These are phyloP conservation scores for Cephus rjabovi DNA, from an alignment of 2,888 invertebrate genomes.

Conservation along the genomic window DNA sequence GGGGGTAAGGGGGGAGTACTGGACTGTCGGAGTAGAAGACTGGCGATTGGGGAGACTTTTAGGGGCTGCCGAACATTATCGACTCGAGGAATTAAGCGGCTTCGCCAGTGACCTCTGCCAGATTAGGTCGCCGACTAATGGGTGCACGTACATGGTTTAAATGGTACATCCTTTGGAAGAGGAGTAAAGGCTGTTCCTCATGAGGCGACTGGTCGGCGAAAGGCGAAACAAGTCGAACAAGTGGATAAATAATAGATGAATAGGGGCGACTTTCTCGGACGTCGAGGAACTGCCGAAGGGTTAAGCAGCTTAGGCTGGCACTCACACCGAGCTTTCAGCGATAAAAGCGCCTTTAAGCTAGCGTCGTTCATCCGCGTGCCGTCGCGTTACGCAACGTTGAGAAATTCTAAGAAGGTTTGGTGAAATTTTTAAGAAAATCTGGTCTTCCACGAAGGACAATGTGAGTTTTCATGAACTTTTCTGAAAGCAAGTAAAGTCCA, in stretches of 20 bases:
- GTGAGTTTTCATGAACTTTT: neutral
- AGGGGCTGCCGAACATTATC: neutral
- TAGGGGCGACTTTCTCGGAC: neutral
- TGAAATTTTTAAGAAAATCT: neutral
- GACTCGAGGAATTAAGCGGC: neutral
- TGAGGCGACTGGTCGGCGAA: neutral
- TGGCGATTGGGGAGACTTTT: too few relatives aligned
- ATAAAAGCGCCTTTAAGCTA: neutral
- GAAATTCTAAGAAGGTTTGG: neutral
- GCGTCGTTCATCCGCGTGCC: neutral
- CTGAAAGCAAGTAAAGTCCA: neutral
- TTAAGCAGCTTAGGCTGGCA: neutral
- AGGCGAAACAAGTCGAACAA: neutral
- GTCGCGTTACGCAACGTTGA: neutral
- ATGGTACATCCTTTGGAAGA: neutral
- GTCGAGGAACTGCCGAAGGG: neutral
- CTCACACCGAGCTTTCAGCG: neutral
- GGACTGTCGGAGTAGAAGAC: neutral
- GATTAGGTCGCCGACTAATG: neutral
- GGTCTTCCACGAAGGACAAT: neutral
- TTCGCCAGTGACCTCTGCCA: neutral
- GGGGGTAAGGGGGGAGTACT: neutral
- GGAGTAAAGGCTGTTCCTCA: neutral
- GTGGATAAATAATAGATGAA: neutral
- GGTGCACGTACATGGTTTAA: neutral